A percentile compares a stretch with the other conserved stretches of the same genome.
These are phyloP conservation scores for Corynorhinus townsendii DNA, from an alignment of 2,113 vertebrate species.

Conservation along the genomic window DNA sequence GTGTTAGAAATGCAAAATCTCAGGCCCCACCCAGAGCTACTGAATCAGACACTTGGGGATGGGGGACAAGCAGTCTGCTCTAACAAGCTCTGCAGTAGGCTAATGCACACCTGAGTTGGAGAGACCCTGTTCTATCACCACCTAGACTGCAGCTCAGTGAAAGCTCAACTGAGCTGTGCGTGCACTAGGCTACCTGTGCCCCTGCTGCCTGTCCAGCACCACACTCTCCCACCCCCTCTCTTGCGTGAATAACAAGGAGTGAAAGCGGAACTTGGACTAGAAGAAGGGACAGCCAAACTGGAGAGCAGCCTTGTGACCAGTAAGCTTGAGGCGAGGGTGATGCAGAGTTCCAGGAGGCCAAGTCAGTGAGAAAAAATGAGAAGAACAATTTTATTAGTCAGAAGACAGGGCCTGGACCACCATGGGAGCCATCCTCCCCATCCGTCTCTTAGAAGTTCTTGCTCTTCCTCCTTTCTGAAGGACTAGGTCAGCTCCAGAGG, in stretches of 20 bases:
- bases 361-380: neutral
- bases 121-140: neutral
- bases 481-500: neutral
- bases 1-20: neutral
- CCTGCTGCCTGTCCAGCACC: neutral
- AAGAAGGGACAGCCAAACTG: neutral
- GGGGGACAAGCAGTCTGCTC: neutral
- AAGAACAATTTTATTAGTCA: neutral
- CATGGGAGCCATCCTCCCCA: neutral
- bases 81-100: neutral
- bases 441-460: neutral
- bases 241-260: neutral
- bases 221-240: neutral
- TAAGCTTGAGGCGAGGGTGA: neutral
- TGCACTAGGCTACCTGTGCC: neutral
- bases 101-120: neutral
- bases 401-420: neutral
- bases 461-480: neutral
- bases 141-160: neutral
- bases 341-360: neutral
- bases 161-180: neutral
- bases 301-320: neutral
- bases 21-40: neutral
- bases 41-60: neutral
- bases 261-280: neutral